These are phyloP conservation scores for Bombus consobrinus DNA, from an alignment of 1,140 invertebrate species.

Conservation along the genomic window DNA sequence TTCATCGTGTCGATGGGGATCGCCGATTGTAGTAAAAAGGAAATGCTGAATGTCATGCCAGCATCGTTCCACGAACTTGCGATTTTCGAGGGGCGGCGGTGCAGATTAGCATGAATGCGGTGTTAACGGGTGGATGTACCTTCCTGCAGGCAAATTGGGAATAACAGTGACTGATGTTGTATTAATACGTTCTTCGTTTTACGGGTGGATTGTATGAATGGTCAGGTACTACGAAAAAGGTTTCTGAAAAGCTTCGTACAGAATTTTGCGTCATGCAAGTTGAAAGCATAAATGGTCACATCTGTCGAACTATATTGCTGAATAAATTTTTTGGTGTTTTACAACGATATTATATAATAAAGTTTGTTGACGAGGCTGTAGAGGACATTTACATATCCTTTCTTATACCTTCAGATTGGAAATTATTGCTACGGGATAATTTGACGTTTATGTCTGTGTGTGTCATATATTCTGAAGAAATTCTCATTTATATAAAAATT, in stretches of 20 bases:
- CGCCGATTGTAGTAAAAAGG: background rate
- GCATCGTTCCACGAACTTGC: slow-evolving; percentile 4
- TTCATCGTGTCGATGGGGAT: background rate
- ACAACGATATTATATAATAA: too few species aligned
- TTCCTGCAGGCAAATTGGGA: background rate
- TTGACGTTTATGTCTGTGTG: too few species aligned
- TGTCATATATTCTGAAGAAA: too few species aligned
- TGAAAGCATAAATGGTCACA: too few species aligned
- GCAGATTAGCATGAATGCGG: slow-evolving; percentile 8
- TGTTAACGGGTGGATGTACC: background rate
- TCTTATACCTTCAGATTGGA: too few species aligned
- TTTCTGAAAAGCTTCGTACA: background rate
- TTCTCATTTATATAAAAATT: too few species aligned
- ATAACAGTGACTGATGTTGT: background rate
- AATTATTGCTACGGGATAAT: too few species aligned
- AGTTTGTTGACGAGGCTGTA: too few species aligned
- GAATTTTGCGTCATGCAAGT: background rate
- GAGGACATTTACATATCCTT: too few species aligned
- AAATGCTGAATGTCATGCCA: slow-evolving; percentile 32
- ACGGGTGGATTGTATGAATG: background rate
- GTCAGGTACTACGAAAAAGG: background rate
- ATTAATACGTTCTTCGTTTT: background rate
- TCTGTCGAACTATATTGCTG: background rate
- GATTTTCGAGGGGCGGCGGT: background rate
- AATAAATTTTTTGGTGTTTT: too few species aligned